Base-by-base conservation (phyloP, 53 echinoderm and acorn worm species). In the Holothuria scabra region DNA sequence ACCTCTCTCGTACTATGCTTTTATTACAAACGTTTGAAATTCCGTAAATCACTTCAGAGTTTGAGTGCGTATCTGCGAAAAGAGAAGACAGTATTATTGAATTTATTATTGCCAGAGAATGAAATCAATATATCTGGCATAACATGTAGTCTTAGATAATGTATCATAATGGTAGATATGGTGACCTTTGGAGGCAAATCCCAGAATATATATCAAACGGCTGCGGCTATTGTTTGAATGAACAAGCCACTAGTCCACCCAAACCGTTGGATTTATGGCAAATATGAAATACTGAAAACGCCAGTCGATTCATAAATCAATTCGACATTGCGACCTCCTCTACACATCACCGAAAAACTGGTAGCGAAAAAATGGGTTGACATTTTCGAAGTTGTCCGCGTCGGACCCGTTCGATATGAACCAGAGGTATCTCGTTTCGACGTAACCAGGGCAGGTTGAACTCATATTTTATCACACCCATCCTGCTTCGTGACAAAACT, bases 221-320 rank as follows among this genome's bases (percentile, higher is more conserved):
- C 38, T 30, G 31, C 0, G 68, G 38, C 44, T 33, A 41, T 69
- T 69, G 69, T 69, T 69, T 69, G 38, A 69, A 69, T 22, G 34
- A 33, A 69, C n/a, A 69, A 69, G 69, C 34, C 69, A 69, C 69
- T 69, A 38, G 37, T 69, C 69, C 69, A 69, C 69, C 69, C 34
- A 69, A 69, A 69, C 38, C 44, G 18, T 33, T 69, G 69, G 44
- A 69, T 69, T 69, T 69, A 69, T 69, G 69, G 69, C 69, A 69
- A 69, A 69, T 69, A 69, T 69, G 69, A 33, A 69, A 69, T 69
- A 69, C 69, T 38, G 16, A 67, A 69, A 69, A 69, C 52, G 52
- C 52, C 18, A 52, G 3, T 52, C 52, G 52, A 1, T 16, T 1
- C 4, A 52, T 52, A 52, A 52, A 52, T 52, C 52, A 52, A 52